Conservation (phyloP, 2,888 invertebrate genomes). For the Macrosiphum euphorbiae region DNA sequence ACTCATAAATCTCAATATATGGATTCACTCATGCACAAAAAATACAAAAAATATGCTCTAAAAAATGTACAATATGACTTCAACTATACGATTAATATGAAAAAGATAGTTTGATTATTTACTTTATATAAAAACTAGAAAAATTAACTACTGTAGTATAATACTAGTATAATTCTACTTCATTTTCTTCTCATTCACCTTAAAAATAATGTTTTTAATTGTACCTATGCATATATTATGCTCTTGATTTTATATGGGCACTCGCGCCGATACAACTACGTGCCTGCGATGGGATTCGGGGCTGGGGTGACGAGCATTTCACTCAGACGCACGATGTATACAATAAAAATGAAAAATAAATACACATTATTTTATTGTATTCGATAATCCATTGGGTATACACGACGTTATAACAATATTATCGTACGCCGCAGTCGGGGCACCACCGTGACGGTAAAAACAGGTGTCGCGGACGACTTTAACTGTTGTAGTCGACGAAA, state of each 20-base stretch:
- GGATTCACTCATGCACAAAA: too few species aligned
- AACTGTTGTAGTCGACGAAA: not conserved
- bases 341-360: not conserved
- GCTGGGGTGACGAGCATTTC: not conserved
- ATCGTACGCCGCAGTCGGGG: not conserved
- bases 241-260: not conserved
- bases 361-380: not conserved
- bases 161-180: too few species aligned
- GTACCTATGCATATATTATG: too few species aligned
- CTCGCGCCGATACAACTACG: not conserved
- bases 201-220: too few species aligned
- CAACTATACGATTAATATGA: too few species aligned
- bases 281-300: not conserved
- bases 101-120: too few species aligned
- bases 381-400: not conserved
- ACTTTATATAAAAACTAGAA: too few species aligned
- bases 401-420: not conserved
- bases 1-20: too few species aligned
- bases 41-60: too few species aligned
- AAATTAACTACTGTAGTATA: too few species aligned
- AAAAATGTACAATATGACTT: too few species aligned
- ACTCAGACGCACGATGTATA: not conserved
- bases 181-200: too few species aligned
- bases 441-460: not conserved
- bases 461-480: not conserved